A percentile compares a stretch with the other conserved stretches of the same genome.
Conservation (phyloP, 30 jellyfish, hydroid and myxozoan genomes). For the Rhopilema esculentum region DNA sequence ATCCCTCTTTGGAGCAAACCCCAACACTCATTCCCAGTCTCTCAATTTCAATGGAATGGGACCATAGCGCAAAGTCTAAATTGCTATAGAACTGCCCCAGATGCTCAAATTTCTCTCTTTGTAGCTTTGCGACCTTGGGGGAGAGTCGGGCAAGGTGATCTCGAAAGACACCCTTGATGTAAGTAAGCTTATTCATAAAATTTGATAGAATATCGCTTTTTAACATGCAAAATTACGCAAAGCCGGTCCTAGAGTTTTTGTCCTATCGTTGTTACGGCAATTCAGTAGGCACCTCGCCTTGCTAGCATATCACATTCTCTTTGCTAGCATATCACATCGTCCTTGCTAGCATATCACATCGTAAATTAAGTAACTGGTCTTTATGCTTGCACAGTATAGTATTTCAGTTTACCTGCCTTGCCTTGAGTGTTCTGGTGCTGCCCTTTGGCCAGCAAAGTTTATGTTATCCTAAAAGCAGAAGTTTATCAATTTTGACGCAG, state of each 20-base stretch:
- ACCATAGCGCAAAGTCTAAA: neutral
- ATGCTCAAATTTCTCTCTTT: neutral
- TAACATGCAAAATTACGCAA: neutral
- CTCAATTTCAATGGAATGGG: neutral
- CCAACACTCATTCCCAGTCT: neutral
- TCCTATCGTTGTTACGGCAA: no score
- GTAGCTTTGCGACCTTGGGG: neutral
- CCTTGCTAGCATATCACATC: neutral
- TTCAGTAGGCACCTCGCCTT: no score
- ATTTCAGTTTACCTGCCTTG: neutral
- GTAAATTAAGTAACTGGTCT: neutral
- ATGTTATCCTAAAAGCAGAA: no score
- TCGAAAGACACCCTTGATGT: neutral
- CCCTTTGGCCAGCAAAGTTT: no score
- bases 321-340: no score
- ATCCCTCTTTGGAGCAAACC: neutral
- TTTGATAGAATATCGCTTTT: neutral
- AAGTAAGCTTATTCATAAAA: neutral
- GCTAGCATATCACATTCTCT: no score
- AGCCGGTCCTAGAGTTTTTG: no score
- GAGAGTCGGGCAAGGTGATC: neutral
- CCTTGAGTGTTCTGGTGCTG: no score
- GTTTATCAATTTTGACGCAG: no score
- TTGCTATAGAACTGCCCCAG: neutral
- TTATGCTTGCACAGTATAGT: neutral